These are phyloP conservation scores for Drosophila mayri DNA, from an alignment of 1,140 invertebrate genomes.

Conservation along the genomic window DNA sequence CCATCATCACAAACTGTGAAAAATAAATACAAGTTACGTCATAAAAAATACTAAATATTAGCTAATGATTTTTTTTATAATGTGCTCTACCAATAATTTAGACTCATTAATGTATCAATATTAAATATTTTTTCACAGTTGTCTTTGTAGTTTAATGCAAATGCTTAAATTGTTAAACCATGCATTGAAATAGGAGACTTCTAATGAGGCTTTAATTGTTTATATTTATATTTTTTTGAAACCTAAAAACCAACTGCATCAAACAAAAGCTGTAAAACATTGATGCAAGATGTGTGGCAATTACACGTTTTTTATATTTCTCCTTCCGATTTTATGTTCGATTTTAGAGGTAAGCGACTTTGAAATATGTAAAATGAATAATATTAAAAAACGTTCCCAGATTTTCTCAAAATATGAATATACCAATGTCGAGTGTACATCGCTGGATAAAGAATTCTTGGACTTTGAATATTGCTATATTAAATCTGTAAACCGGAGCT, in stretches of 20 bases:
- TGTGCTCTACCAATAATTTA: background rate
- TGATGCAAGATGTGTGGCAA: background rate
- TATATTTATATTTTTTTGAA: background rate
- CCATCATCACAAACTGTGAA: too few species aligned
- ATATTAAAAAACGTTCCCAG: background rate
- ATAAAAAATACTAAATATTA: too few species aligned
- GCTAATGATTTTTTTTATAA: too few species aligned
- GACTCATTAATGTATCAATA: background rate
- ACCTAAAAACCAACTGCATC: background rate
- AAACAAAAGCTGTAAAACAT: background rate
- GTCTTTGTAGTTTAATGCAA: background rate
- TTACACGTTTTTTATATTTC: background rate
- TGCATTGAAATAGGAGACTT: background rate
- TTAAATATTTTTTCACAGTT: background rate
- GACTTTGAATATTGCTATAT: constrained; percentile 13
- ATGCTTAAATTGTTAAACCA: background rate
- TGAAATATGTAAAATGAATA: background rate
- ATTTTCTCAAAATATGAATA: constrained; percentile 3
- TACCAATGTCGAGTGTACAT: constrained; percentile 20
- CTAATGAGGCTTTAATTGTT: background rate
- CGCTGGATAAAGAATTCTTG: background rate
- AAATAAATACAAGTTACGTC: too few species aligned
- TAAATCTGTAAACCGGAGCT: background rate
- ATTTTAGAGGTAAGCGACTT: background rate
- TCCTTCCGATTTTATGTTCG: background rate